These are phyloP conservation scores for Theonella swinhoei DNA, from an alignment of 37 sponge, comb jelly and placozoan species.

Conservation along the genomic window DNA sequence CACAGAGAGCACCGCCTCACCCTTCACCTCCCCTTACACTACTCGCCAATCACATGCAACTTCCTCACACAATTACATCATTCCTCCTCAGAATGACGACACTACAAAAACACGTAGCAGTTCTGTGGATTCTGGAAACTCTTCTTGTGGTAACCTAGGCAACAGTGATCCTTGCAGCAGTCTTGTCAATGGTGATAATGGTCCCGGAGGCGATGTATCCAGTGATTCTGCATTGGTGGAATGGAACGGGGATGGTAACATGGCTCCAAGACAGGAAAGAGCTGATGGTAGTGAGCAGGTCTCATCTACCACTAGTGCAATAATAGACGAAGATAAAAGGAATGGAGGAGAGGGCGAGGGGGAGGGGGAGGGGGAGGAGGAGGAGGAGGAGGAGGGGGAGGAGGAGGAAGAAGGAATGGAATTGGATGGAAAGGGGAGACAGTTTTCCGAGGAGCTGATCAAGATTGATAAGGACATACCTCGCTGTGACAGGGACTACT, in stretches of 20 bases:
- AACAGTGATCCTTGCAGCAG: neutral
- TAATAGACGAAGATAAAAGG: neutral
- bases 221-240: neutral
- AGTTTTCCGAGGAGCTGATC: constrained; percentile 55
- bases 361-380: neutral
- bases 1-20: neutral
- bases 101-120: neutral
- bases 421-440: constrained; percentile 22
- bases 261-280: constrained; percentile 3
- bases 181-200: neutral
- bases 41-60: neutral
- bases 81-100: neutral
- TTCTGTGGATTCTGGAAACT: neutral
- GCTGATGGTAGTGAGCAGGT: neutral
- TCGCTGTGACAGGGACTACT: constrained; percentile 93
- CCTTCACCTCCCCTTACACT: neutral
- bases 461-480: constrained; percentile 95
- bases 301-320: neutral
- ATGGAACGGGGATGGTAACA: neutral
- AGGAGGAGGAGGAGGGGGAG: neutral
- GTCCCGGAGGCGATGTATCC: neutral
- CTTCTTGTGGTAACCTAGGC: neutral
- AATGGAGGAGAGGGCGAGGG: no score
- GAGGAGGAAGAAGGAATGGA: constrained; percentile 14
- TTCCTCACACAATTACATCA: neutral